Conservation (phyloP, 1,140 invertebrate genomes). For the Bombyx mandarina region DNA sequence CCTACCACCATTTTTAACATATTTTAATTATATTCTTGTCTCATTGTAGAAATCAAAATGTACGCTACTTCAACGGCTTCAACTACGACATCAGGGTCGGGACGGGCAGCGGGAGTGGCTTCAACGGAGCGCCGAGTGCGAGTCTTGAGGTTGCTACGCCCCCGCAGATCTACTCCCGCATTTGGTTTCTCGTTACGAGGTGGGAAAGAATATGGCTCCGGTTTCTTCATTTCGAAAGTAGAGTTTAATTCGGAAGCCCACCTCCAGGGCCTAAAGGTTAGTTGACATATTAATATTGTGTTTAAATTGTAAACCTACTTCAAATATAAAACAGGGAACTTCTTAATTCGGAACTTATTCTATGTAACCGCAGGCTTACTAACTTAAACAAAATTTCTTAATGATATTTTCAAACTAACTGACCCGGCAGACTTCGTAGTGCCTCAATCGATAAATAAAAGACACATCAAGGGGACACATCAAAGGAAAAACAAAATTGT, state of each 20-base stretch:
- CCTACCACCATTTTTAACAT: too few relatives aligned
- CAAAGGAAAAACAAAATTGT: too few relatives aligned
- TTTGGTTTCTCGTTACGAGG: slow-evolving; percentile 92
- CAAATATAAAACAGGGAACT: too few relatives aligned
- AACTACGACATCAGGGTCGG: slow-evolving; percentile 55
- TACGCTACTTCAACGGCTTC: slow-evolving; percentile 59
- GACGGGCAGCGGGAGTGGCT: slow-evolving; percentile 21
- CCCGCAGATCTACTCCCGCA: slow-evolving; percentile 47
- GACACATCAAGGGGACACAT: too few relatives aligned
- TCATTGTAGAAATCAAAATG: slow-evolving; percentile 33
- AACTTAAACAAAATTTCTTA: neutral
- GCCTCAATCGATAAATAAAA: too few relatives aligned
- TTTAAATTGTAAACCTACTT: too few relatives aligned
- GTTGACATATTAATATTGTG: slow-evolving; percentile 12
- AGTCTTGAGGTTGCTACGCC: slow-evolving; percentile 55
- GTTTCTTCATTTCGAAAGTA: slow-evolving; percentile 92
- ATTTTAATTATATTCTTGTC: neutral
- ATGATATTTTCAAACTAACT: neutral
- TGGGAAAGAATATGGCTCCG: slow-evolving; percentile 91
- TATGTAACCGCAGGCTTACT: too few relatives aligned
- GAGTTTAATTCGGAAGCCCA: slow-evolving; percentile 89
- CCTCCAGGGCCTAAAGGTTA: slow-evolving; percentile 87
- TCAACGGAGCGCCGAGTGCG: slow-evolving; percentile 48
- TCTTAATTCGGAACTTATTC: too few relatives aligned
- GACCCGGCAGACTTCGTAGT: too few relatives aligned